Percentiles rank a stretch among this genome's conserved stretches.
Evolutionary conservation across 2,113 vertebrate species (phyloP).

Genomic region (Spea bombifrons): DNA sequence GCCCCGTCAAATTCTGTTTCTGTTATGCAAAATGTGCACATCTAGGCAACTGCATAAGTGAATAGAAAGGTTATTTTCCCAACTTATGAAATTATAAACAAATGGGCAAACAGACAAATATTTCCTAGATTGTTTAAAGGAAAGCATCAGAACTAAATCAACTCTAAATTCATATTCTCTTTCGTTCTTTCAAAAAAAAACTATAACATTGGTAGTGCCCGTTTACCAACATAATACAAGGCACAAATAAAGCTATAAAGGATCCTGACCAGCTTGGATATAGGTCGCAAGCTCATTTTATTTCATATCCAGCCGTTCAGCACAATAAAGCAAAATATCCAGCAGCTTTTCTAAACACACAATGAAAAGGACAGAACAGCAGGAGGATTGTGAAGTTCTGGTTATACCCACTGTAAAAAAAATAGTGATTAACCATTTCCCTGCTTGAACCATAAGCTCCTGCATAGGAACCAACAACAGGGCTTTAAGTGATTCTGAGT

Average conservation of each 20-base stretch:
- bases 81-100: too few relatives aligned
- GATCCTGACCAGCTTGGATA: slow-evolving; percentile 8
- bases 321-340: slow-evolving; percentile 21
- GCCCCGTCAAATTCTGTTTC: too few relatives aligned
- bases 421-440: slow-evolving; percentile 18
- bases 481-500: background rate
- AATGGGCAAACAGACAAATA: too few relatives aligned
- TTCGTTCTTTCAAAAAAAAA: too few relatives aligned
- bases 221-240: background rate
- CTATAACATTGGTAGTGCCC: background rate
- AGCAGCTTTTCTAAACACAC: slow-evolving; percentile 2
- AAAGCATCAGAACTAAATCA: too few relatives aligned
- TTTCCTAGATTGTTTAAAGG: too few relatives aligned
- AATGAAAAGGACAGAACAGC: slow-evolving; percentile 12
- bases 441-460: background rate
- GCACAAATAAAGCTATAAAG: background rate
- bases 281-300: slow-evolving; percentile 26
- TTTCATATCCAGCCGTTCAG: slow-evolving; percentile 19
- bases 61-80: too few relatives aligned
- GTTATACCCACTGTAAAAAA: slow-evolving; percentile 6
- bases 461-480: background rate
- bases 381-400: slow-evolving; percentile 2
- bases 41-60: too few relatives aligned
- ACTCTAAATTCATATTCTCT: too few relatives aligned
- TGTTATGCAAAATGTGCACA: too few relatives aligned